These are phyloP conservation scores for Agrochola circellaris DNA, from an alignment of 2,888 invertebrate genomes.

Conservation along the genomic window DNA sequence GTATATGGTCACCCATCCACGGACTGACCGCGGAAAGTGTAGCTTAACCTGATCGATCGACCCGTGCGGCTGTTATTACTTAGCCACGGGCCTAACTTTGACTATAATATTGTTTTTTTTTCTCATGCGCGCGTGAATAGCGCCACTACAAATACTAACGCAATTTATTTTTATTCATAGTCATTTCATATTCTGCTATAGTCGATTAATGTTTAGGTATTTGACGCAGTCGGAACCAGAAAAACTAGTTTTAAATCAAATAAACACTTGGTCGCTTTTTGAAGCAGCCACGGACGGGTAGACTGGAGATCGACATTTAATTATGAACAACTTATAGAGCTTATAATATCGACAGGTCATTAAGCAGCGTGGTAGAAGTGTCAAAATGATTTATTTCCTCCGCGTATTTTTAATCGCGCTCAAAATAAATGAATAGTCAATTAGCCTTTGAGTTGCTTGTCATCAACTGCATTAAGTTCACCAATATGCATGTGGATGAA, in stretches of 20 bases:
- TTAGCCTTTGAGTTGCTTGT: not conserved
- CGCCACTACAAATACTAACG: not conserved
- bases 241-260: not conserved
- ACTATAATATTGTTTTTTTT: no score
- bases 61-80: no score
- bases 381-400: conserved; percentile 1
- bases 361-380: not conserved
- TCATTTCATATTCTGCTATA: not conserved
- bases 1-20: no score
- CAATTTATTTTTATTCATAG: not conserved
- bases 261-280: not conserved
- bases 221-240: not conserved
- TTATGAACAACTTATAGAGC: not conserved
- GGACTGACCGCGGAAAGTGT: no score
- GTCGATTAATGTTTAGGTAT: not conserved
- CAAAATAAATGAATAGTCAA: conserved; percentile 16
- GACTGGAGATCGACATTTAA: not conserved
- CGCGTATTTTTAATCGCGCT: not conserved
- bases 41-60: no score
- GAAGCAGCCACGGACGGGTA: not conserved
- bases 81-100: no score
- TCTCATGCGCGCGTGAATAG: not conserved
- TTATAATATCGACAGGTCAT: not conserved
- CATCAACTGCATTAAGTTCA: not conserved
- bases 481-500: not conserved